A percentile compares a stretch with the other conserved stretches of the same genome.
Evolutionary conservation across 2,888 invertebrate species (phyloP).

Genomic region (Creontiades dilutus): DNA sequence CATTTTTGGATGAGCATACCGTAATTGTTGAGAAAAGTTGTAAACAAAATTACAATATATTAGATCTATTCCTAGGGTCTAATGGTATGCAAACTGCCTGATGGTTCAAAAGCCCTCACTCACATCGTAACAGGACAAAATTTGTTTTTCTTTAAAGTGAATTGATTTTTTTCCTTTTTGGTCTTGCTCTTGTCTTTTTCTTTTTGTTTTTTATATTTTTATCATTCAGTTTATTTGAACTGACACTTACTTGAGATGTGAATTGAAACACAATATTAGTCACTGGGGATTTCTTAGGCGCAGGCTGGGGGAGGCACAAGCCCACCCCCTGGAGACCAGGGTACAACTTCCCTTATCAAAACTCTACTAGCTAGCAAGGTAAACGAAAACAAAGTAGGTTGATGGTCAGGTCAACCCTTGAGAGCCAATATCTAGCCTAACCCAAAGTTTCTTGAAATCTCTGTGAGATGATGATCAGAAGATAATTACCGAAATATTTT

Average conservation of each 20-base stretch:
- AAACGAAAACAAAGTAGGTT: slow-evolving; percentile 81
- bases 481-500: not conserved
- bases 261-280: slow-evolving; percentile 41
- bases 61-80: too few relatives aligned
- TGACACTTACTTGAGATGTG: slow-evolving; percentile 73
- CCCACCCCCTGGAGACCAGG: slow-evolving; percentile 71
- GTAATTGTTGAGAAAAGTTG: too few relatives aligned
- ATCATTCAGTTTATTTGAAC: not conserved
- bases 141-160: too few relatives aligned
- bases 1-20: too few relatives aligned
- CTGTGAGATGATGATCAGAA: not conserved
- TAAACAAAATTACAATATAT: too few relatives aligned
- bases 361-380: slow-evolving; percentile 97
- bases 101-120: too few relatives aligned
- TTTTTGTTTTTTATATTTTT: not conserved
- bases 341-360: slow-evolving; percentile 90
- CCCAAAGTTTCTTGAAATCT: not conserved
- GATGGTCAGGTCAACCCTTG: slow-evolving; percentile 41
- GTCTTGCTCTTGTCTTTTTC: not conserved
- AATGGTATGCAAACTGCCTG: too few relatives aligned
- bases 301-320: slow-evolving; percentile 71
- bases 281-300: slow-evolving; percentile 68
- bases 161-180: too few relatives aligned
- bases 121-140: too few relatives aligned
- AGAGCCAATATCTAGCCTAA: slow-evolving; percentile 65